Conservation (phyloP, 2,113 vertebrate species). For the Felis catus region DNA sequence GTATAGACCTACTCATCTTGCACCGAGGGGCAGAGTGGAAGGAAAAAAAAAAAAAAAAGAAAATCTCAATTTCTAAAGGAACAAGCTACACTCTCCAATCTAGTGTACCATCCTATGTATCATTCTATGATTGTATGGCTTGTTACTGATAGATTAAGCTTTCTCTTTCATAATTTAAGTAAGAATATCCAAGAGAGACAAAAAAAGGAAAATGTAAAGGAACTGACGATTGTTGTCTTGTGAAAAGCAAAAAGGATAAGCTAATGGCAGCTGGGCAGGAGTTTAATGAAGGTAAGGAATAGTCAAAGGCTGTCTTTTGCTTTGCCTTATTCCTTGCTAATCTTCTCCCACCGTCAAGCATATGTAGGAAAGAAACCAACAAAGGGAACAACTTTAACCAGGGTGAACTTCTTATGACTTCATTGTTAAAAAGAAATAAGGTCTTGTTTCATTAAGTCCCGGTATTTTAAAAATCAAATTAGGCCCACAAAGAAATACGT, state of each 20-base stretch:
- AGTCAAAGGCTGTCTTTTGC: background rate
- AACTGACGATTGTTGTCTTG: background rate
- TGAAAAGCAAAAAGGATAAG: background rate
- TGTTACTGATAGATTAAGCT: background rate
- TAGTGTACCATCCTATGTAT: background rate
- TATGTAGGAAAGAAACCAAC: background rate
- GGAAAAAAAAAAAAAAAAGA: background rate
- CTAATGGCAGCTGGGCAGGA: background rate
- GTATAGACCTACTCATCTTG: background rate
- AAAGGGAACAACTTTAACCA: background rate
- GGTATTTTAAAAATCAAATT: constrained; percentile 45
- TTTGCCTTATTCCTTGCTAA: background rate
- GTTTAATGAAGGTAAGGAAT: background rate
- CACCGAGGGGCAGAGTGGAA: background rate
- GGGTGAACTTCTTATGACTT: background rate
- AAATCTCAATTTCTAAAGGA: background rate
- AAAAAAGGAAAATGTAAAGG: background rate
- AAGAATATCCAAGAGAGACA: background rate
- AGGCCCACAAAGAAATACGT: background rate
- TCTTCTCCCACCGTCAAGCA: background rate
- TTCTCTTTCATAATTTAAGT: constrained; percentile 20
- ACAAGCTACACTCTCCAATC: background rate
- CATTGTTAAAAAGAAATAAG: background rate
- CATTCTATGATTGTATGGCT: background rate
- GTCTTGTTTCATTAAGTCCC: background rate